Base-by-base conservation (phyloP, 2,113 vertebrate genomes). In the Alectura lathami region DNA sequence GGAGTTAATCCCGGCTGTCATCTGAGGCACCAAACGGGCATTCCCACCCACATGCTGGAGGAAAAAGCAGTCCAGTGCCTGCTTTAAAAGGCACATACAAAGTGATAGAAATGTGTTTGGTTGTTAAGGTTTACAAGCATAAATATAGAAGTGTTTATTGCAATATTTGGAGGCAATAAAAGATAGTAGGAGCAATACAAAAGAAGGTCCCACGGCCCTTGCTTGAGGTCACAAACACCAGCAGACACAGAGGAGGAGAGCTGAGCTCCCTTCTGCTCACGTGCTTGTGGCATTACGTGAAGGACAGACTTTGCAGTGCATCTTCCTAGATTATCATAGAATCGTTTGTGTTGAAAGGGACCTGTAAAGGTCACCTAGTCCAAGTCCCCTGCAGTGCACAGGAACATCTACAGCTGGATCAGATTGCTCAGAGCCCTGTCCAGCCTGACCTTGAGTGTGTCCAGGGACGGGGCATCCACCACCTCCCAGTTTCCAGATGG, bases 21-120 rank as follows among this genome's bases (percentile, higher is more conserved):
- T 6, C 10, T 4, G 27, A 38, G 45, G 12, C 43, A 5, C 45
- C 45, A 6, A 11, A 30, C 2, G 13, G 5, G 43, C 26, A 0
- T 51, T 80, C 36, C 60, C 9, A 4, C 50, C 11, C 21, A 6
- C 0, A 7, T 3, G 6, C 6, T 43, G 60, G 32, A 36, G 32
- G 43, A 57, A 50, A 50, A 32, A 22, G 45, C 43, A 7, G 23
- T 18, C 32, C 40, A 30, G 2, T 16, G 34, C 26, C 56, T 27
- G 30, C 42, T 50, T 64, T 42, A 36, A 56, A 48, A 42, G 48
- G 21, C 54, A 11, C 9, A 4, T 13, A n/a, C 8, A 8, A 54
- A 54, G 34, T 22, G 17, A 8, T 26, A 32, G 30, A 32, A 30
- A 63, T 6, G 9, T 29, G 8, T 72, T 64, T 38, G n/a, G 16